phyloP scores from a whole-genome alignment of 2,888 invertebrate genomes.

The Andrena praecox region DNA sequence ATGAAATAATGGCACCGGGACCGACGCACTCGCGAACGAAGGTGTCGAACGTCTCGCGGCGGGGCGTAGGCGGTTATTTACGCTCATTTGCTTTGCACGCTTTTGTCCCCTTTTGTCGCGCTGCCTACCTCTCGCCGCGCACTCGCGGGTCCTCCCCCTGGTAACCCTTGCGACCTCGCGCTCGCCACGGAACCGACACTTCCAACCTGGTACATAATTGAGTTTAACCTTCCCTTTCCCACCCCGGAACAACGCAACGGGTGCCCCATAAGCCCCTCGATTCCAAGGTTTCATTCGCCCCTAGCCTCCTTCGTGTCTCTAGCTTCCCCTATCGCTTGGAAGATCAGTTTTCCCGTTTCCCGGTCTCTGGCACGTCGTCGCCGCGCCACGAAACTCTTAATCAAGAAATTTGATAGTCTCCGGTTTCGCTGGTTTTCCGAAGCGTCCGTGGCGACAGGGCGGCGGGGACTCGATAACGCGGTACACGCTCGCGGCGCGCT shows the following conservation, averaged over 20 bases:
- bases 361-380: background rate
- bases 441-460: background rate
- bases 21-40: constrained; percentile 70
- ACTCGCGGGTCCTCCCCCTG: constrained; percentile 17
- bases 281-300: background rate
- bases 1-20: constrained; percentile 80
- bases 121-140: constrained; percentile 20
- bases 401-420: constrained; percentile 24
- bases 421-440: constrained; percentile 23
- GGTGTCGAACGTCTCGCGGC: constrained; percentile 78
- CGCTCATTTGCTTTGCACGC: constrained; percentile 79
- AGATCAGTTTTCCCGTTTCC: background rate
- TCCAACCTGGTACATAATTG: constrained; percentile 34
- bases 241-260: background rate
- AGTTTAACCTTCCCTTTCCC: constrained; percentile 11
- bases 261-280: background rate
- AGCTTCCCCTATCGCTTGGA: background rate
- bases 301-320: background rate
- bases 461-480: background rate
- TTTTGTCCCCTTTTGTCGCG: constrained; percentile 71
- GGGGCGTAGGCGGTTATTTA: constrained; percentile 82
- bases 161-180: constrained; percentile 48
- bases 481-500: constrained; percentile 1
- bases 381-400: background rate
- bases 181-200: constrained; percentile 8